Base-by-base conservation (phyloP, 2,797 vertebrate genomes). In the Rhinatrema bivittatum region DNA sequence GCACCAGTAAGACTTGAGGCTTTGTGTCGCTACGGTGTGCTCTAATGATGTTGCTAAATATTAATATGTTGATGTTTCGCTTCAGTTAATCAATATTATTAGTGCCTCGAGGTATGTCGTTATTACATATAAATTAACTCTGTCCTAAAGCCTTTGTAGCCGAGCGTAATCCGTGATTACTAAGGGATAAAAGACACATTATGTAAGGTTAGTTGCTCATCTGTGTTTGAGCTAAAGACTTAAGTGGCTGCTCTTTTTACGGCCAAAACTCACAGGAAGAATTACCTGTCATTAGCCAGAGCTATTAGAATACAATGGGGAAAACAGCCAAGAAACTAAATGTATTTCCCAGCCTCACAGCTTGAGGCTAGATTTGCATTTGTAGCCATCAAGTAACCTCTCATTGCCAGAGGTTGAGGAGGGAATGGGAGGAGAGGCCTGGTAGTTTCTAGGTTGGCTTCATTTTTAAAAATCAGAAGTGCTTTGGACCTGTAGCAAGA, bases 401-500 rank as follows among this genome's bases (percentile, higher is more conserved):
- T 33, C 50, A 49, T 72, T 77, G 68, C 62, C 60, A 73, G 42
- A 50, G 53, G 52, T 66, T 67, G 63, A 46, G 70, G 68, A 68
- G 74, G 72, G 77, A 72, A 76, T 76, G 74, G 66, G 70, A 70
- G 56, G 52, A 23, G n/a, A n/a, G n/a, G n/a, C n/a, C n/a, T n/a
- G n/a, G n/a, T n/a, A n/a, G n/a, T n/a, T n/a, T n/a, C n/a, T n/a
- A n/a, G n/a, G n/a, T n/a, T n/a, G n/a, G n/a, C n/a, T n/a, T n/a
- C n/a, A n/a, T n/a, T n/a, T n/a, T n/a, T n/a, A n/a, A n/a, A n/a
- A n/a, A n/a, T n/a, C n/a, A n/a, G n/a, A n/a, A n/a, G n/a, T n/a
- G n/a, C 30, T 56, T 66, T 48, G 63, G 44, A 45, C 40, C 61
- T 47, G 9, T 65, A 68, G 32, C 40, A 62, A 50, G 29, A 43